Base-by-base conservation (phyloP, 2,113 vertebrate genomes). In the Urocynchramus pylzowi region DNA sequence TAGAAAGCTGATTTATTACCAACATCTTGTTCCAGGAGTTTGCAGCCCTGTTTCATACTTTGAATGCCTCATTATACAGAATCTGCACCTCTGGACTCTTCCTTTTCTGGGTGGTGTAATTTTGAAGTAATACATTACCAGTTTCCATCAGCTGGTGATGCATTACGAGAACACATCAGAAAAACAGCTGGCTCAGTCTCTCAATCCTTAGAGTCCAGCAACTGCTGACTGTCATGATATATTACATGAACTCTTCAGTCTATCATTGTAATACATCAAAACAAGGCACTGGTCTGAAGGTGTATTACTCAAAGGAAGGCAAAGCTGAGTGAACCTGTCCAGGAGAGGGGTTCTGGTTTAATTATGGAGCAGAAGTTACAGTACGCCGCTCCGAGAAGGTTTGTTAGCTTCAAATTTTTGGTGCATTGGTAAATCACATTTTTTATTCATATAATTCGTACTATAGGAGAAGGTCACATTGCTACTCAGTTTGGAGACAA, bases 271-370 rank as follows among this genome's bases (percentile, higher is more conserved):
- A 98, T 98, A 97, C 81, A 98, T 98, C 98, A 98, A 97, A 97
- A 92, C 91, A 92, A 90, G 87, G 84, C 69, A 67, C 94, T 84
- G 73, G 71, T 87, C 89, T 98, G 97, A 98, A 98, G 87, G 97
- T 94, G 97, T 97, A 98, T 98, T 98, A 97, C 95, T 98, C 98
- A 98, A 96, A 96, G 95, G 90, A 97, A 92, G 78, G 97, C 90
- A 94, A 91, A 97, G 67, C 82, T 91, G 84, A 88, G 74, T 70
- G 96, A 96, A 95, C 79, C 75, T 96, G 91, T 87, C 93, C 91
- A 78, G 92, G 76, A 89, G 81, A 95, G 67, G 45, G 52, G 82
- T 67, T 83, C 89, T 82, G 71, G 45, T 93, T 97, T 97, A 96
- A 97, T 97, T 97, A 97, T 39, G 74, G 67, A 97, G 80, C 41